These are phyloP conservation scores for Junonia oenone DNA, from an alignment of 2,888 invertebrate species.

Conservation along the genomic window DNA sequence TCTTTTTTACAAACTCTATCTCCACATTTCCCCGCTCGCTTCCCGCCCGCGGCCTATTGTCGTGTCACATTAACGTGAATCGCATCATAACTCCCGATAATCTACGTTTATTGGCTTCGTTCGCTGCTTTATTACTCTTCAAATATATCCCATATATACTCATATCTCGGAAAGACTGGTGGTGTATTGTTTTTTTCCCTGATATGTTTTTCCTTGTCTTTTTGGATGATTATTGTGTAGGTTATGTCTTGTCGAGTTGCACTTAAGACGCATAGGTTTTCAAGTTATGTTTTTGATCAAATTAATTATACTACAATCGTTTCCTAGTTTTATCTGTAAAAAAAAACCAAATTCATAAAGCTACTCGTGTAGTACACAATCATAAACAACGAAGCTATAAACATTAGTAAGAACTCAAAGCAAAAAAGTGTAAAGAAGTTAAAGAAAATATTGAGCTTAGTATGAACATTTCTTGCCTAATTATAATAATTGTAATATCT, in stretches of 20 bases:
- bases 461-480: background rate
- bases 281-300: too few relatives aligned
- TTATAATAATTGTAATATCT: constrained; percentile 23
- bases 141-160: constrained; percentile 23
- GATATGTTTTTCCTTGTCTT: background rate
- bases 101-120: constrained; percentile 76
- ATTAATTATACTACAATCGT: too few relatives aligned
- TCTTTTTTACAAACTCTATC: constrained; percentile 10
- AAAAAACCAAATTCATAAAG: too few relatives aligned
- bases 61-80: constrained; percentile 72
- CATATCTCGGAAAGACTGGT: background rate
- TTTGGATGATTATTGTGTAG: background rate
- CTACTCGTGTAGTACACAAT: too few relatives aligned
- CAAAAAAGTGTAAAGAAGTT: too few relatives aligned
- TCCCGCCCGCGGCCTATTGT: constrained; percentile 62
- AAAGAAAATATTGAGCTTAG: background rate
- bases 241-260: too few relatives aligned
- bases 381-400: too few relatives aligned
- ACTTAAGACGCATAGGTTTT: too few relatives aligned
- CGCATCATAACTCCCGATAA: constrained; percentile 78
- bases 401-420: too few relatives aligned
- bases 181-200: background rate
- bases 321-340: too few relatives aligned
- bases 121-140: constrained; percentile 51
- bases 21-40: constrained; percentile 34